A percentile compares a stretch with the other conserved stretches of the same genome.
Conservation (phyloP, 2,113 vertebrate genomes). For the Epinephelus cyanopodus region DNA sequence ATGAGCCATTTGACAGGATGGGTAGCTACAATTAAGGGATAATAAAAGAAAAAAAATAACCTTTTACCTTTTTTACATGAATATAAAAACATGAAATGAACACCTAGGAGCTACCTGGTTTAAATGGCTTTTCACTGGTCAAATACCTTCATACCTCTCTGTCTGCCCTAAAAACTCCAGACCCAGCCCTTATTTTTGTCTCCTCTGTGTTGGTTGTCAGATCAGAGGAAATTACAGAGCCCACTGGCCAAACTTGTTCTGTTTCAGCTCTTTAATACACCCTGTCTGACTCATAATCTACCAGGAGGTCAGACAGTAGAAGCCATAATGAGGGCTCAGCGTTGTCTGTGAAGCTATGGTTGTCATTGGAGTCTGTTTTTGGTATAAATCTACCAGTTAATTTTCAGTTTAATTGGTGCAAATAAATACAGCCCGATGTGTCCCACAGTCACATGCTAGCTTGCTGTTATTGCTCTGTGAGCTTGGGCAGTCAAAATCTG, state of each 20-base stretch:
- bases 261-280: slow-evolving; percentile 61
- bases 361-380: slow-evolving; percentile 15
- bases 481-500: background rate
- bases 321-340: slow-evolving; percentile 4
- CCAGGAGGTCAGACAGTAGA: slow-evolving; percentile 20
- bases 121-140: background rate
- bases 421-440: slow-evolving; percentile 25
- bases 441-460: background rate
- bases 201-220: slow-evolving; percentile 25
- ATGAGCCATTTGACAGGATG: background rate
- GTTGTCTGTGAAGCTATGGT: slow-evolving; percentile 26
- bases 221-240: slow-evolving; percentile 65
- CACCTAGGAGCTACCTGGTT: background rate
- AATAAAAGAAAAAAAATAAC: background rate
- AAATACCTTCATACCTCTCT: slow-evolving; percentile 18
- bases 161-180: background rate
- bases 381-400: slow-evolving; percentile 13
- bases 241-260: slow-evolving; percentile 43
- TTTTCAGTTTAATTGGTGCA: slow-evolving; percentile 36
- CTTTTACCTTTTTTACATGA: background rate
- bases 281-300: slow-evolving; percentile 58
- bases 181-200: slow-evolving; percentile 12
- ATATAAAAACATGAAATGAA: background rate
- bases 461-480: background rate
- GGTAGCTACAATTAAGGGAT: background rate